Evolutionary conservation across 37 sponge, comb jelly and placozoan species (phyloP), one percentile per base, ranked within the genome.

Genomic region (Chondrilla cf. caribensis): DNA sequence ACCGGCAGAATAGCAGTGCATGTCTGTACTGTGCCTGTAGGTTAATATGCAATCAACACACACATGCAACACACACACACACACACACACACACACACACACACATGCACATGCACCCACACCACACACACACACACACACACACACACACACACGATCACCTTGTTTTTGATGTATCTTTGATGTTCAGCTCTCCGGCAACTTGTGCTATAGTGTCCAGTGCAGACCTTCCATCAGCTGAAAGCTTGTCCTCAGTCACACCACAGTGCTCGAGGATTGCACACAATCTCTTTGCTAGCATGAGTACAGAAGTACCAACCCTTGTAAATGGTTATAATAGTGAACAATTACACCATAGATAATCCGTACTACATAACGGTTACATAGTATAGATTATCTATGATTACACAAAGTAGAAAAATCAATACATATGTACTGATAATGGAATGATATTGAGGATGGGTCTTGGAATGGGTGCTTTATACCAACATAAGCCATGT

Each of bases 91-190:
- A 47, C 51, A 47, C 51, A 47, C 51, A 47, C 51, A 47, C 51
- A 47, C 51, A 47, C 51, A 47, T 47, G 11, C 51, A 47, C 11
- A 47, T 11, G 11, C 51, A 47, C 11, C 6, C 11, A 47, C 11
- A 47, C 51, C 51, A 47, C 51, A 47, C 51, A 47, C 51, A 47
- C 51, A 47, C 51, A 47, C 51, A 47, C 51, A 47, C 51, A 47
- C 51, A 47, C 51, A 47, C 51, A 47, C 51, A 47, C 51, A 47
- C 51, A 47, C 51, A 47, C 51, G 11, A 24, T 2, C 67, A 83
- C 90, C 90, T 90, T 44, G 84, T 90, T 38, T 81, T 65, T 37
- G 87, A 86, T 58, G 84, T 83, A 60, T 90, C 91, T 31, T 62
- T 87, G 22, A 80, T 31, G 0, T 57, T 64, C 41, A 90, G 82